Evolutionary conservation across 1,140 invertebrate genomes (phyloP).

Genomic region (Euura saliciscinereae): DNA sequence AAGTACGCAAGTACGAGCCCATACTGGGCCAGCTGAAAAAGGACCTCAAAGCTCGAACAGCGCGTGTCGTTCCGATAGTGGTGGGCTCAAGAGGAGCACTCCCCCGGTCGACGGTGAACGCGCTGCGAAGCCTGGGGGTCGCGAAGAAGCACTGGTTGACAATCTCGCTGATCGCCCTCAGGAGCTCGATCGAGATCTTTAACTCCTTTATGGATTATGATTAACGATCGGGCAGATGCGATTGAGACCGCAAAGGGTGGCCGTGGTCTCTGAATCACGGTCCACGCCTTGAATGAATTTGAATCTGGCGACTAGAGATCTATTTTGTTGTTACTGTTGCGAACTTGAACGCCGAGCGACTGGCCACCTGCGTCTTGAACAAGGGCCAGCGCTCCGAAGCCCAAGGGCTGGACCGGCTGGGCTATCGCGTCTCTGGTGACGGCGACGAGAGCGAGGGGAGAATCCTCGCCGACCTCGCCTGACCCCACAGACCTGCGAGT

Average conservation of each 20-base stretch:
- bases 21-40: not conserved
- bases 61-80: not conserved
- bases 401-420: not conserved
- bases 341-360: not conserved
- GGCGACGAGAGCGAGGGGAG: not conserved
- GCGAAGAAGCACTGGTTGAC: not conserved
- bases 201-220: conserved; percentile 35
- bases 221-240: not conserved
- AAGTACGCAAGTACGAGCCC: not conserved
- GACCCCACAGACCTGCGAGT: not conserved
- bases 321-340: not conserved
- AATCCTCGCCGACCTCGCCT: not conserved
- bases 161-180: not conserved
- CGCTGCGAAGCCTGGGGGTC: not conserved
- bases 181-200: conserved; percentile 39
- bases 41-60: conserved; percentile 8
- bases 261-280: not conserved
- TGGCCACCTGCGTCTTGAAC: not conserved
- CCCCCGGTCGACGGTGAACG: not conserved
- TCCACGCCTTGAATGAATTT: not conserved
- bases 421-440: not conserved
- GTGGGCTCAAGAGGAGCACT: not conserved
- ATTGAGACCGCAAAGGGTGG: not conserved
- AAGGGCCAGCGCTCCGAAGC: not conserved
- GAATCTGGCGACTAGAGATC: not conserved